phyloP scores from a whole-genome alignment of 2,888 invertebrate species.

The Drosophila percnosoma region DNA sequence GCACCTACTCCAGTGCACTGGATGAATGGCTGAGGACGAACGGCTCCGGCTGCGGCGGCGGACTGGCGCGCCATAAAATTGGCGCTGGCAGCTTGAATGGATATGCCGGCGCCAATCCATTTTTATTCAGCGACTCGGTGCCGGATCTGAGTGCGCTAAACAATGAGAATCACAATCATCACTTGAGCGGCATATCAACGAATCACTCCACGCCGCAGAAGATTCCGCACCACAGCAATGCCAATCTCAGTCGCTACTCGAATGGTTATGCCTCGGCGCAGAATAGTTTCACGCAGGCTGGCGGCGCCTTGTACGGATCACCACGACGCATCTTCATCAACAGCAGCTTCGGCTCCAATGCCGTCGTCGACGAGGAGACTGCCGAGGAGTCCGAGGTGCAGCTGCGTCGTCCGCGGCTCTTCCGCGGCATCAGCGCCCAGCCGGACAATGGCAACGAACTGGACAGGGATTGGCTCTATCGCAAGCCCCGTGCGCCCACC shows the following conservation, averaged over 20 bases:
- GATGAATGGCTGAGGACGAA: slow-evolving; percentile 86
- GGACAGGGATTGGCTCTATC: slow-evolving; percentile 84
- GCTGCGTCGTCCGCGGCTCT: slow-evolving; percentile 80
- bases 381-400: slow-evolving; percentile 83
- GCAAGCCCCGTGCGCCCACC: slow-evolving; percentile 84
- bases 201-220: slow-evolving; percentile 85
- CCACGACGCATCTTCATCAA: slow-evolving; percentile 84
- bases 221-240: slow-evolving; percentile 82
- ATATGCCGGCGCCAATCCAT: slow-evolving; percentile 83
- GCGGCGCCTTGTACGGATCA: slow-evolving; percentile 80
- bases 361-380: slow-evolving; percentile 83
- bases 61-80: slow-evolving; percentile 85
- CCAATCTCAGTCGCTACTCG: slow-evolving; percentile 82
- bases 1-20: slow-evolving; percentile 86
- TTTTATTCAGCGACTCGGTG: slow-evolving; percentile 84
- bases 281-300: slow-evolving; percentile 81
- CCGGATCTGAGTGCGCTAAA: slow-evolving; percentile 84
- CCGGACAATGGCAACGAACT: slow-evolving; percentile 84
- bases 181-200: slow-evolving; percentile 82
- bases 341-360: slow-evolving; percentile 83
- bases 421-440: slow-evolving; percentile 74
- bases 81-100: slow-evolving; percentile 82
- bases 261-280: slow-evolving; percentile 83
- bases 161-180: slow-evolving; percentile 83
- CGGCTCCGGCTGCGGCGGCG: slow-evolving; percentile 83